Conservation (phyloP, 2,888 invertebrate genomes). For the Polydrusus pterygomalis region DNA sequence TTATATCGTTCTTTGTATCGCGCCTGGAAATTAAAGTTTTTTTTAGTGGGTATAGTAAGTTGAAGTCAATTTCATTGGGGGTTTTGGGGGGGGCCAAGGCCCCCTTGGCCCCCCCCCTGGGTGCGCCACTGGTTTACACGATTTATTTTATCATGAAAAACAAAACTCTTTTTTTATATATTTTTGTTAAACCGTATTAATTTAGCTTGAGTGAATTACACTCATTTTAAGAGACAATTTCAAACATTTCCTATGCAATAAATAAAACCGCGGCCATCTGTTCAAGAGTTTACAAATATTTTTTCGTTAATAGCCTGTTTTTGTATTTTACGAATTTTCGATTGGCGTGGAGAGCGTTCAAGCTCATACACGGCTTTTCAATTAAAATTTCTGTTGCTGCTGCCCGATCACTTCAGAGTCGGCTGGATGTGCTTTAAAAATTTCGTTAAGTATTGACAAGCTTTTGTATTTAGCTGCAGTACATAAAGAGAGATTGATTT, state of each 20-base stretch:
- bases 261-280: slow-evolving; percentile 23
- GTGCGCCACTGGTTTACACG: no score
- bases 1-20: no score
- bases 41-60: no score
- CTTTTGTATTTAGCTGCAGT: slow-evolving; percentile 26
- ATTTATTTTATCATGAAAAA: not conserved
- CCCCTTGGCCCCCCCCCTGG: no score
- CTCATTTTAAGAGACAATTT: slow-evolving; percentile 8
- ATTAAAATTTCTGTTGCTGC: slow-evolving; percentile 50
- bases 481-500: not conserved
- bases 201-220: not conserved
- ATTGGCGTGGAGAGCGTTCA: slow-evolving; percentile 45
- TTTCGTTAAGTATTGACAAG: slow-evolving; percentile 37
- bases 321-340: slow-evolving; percentile 44
- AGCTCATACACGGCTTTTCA: slow-evolving; percentile 49
- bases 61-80: no score
- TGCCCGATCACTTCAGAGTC: slow-evolving; percentile 34
- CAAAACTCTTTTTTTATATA: not conserved
- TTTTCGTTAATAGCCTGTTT: slow-evolving; percentile 39
- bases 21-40: no score
- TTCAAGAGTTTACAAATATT: slow-evolving; percentile 26
- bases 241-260: slow-evolving; percentile 13
- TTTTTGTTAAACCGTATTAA: not conserved
- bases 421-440: slow-evolving; percentile 21
- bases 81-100: no score